Evolutionary conservation across 2,797 vertebrate species (phyloP).

Genomic region (Iguana delicatissima): DNA sequence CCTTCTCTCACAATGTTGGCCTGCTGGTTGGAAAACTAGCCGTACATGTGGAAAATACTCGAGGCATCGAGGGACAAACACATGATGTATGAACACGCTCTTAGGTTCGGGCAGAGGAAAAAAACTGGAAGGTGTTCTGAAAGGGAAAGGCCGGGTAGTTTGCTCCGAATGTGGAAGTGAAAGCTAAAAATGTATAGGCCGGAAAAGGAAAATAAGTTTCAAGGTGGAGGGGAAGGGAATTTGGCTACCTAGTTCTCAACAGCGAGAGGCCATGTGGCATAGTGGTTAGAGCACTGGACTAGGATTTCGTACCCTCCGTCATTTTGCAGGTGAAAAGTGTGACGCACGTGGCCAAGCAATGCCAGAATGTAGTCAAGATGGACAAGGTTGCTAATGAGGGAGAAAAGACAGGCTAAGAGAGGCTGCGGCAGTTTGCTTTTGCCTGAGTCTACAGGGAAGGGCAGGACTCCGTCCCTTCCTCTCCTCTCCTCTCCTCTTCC

Average conservation of each 20-base stretch:
- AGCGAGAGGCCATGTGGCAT: not conserved
- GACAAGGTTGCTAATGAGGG: no score
- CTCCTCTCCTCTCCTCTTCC: no score
- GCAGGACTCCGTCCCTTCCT: no score
- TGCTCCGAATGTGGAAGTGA: not conserved
- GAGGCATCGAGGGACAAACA: constrained; percentile 22
- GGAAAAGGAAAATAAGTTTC: not conserved
- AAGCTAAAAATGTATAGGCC: not conserved
- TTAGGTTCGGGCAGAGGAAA: not conserved
- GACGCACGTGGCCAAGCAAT: no score
- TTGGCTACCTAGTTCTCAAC: not conserved
- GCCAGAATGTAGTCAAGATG: no score
- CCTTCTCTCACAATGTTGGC: constrained; percentile 29
- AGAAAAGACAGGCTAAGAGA: no score
- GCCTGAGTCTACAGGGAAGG: no score
- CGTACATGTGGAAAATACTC: constrained; percentile 36
- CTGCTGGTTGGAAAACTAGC: constrained; percentile 20
- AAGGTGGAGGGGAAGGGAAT: not conserved
- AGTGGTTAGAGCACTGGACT: not conserved
- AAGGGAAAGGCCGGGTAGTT: not conserved
- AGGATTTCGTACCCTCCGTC: no score
- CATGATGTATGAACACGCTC: constrained; percentile 25
- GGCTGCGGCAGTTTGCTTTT: no score
- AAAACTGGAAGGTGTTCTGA: not conserved
- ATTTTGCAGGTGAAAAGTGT: no score